Base-by-base conservation (phyloP, 2,113 vertebrate species). In the Colossoma macropomum region DNA sequence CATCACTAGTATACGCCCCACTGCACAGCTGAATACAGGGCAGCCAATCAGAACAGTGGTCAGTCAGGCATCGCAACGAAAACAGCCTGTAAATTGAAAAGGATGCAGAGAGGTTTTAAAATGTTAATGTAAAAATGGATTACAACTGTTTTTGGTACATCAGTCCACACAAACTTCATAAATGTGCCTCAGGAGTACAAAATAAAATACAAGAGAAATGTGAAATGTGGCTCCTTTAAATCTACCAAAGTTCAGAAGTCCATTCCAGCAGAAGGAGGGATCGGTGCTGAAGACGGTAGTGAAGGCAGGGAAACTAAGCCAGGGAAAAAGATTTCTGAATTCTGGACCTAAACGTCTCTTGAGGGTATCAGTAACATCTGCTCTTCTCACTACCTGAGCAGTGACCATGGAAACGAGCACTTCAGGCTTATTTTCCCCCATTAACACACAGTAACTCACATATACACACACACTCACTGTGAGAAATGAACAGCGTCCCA, bases 321-420 rank as follows among this genome's bases (percentile, higher is more conserved):
- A 80, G 81, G 72, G 59, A 68, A 27, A 41, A 59, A 17, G 34
- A 50, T 62, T 62, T 28, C 52, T 54, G 23, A 59, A 62, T 32
- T 76, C 38, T 71, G 83, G 66, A 75, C 62, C 23, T n/a, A 50
- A 77, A 77, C 27, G 34, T 84, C 84, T 82, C 75, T 52, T 56
- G 82, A 86, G 82, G 84, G 83, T 69, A 56, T 48, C 75, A 80
- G 71, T 72, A 76, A 73, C 85, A 83, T 89, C 86, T 87, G 87
- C 74, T 85, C 27, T 82, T 70, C 78, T 63, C 76, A 56, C 54
- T 83, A 79, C 63, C 85, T 75, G 84, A 85, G 75, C 85, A 72
- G 89, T 91, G 87, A 56, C 80, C 90, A 90, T 90, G 87, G 87
- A 90, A 90, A 91, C 86, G 30, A 76, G 52, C 79, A 77, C 87